These are phyloP conservation scores for Prunella fulvescens DNA, from an alignment of 2,113 vertebrate genomes.

Conservation along the genomic window DNA sequence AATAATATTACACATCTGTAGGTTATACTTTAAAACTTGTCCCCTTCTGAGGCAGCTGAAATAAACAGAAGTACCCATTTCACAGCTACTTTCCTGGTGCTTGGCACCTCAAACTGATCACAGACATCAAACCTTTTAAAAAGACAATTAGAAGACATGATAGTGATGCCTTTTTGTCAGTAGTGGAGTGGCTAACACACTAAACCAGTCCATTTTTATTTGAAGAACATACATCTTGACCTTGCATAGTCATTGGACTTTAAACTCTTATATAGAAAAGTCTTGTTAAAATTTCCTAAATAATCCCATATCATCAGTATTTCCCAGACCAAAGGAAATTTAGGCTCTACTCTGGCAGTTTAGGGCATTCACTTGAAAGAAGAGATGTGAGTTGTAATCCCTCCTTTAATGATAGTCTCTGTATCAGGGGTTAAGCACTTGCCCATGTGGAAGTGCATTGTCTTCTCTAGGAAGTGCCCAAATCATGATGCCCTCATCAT, in stretches of 20 bases:
- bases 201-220: rapidly evolving
- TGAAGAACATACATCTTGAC: not conserved
- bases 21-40: not conserved
- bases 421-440: not conserved
- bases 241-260: not conserved
- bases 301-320: not conserved
- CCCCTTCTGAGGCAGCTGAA: not conserved
- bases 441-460: not conserved
- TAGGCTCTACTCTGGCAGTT: not conserved
- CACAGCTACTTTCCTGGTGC: not conserved
- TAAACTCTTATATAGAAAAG: not conserved
- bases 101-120: not conserved
- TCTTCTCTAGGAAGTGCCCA: not conserved
- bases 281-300: not conserved
- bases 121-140: not conserved
- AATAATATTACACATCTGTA: not conserved
- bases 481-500: not conserved
- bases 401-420: not conserved
- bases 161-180: not conserved
- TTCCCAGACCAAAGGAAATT: not conserved
- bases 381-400: not conserved
- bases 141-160: not conserved
- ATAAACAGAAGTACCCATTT: not conserved
- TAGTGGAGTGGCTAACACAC: not conserved
- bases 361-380: not conserved